Base-by-base conservation (phyloP, 1,140 invertebrate species). In the Mizuhopecten yessoensis region DNA sequence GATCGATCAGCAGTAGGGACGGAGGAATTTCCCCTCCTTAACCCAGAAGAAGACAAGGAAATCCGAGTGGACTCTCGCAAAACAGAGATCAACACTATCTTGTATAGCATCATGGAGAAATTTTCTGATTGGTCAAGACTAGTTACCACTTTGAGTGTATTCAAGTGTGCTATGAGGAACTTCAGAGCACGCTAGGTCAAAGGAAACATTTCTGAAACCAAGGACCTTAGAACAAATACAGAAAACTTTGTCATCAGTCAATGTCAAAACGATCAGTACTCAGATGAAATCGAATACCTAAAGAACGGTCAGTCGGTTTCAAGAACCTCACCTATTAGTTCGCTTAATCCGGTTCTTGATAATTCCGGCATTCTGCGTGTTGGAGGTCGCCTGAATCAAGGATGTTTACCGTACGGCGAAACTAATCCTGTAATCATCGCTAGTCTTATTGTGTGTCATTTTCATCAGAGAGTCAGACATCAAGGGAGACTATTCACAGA, bases 391-490 rank as follows among this genome's bases (percentile, higher is more conserved):
- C 33, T 89, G 5, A 86, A 86, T 86, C n/a, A 86, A 86, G 33
- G 75, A 29, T 29, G 75, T 86, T 3, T n/a, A 29, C n/a, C 15
- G n/a, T n/a, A n/a, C n/a, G n/a, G n/a, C n/a, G 91, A 90, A 23
- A 93, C 88, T 45, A 89, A 94, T 86, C 93, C 93, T 17, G 87
- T 93, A 13, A 93, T 93, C 29, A 29, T 94, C 2, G 45, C 90
- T 10, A 86, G 20, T 13, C 45, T 92, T 11, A 36, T 94, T 42
- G 75, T 92, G 20, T 23, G 75, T 34, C 93, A 94, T 86, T 90
- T 36, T 87, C 93, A 94, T 86, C 49, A 90, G 45, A 87, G 36
- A 33, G 49, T 92, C 0, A 34, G 86, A 88, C 93, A 94, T 87
- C 93, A 93, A 90, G 93, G 93, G 34, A 29, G 88, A 13, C 33